Evolutionary conservation across 1,140 invertebrate species (phyloP).

Genomic region (Diploscapter pachys): DNA sequence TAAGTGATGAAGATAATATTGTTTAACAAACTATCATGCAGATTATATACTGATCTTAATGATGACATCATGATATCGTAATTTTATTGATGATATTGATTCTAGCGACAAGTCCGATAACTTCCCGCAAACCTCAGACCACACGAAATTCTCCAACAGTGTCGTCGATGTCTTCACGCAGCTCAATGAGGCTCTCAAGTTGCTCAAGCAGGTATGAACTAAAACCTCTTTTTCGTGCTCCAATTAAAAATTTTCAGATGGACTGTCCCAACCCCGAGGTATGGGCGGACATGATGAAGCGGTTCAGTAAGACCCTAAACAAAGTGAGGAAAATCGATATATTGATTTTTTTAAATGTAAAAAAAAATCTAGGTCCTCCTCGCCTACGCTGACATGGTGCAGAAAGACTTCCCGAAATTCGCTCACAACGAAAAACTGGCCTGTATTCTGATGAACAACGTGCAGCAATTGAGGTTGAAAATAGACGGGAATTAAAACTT

Average conservation of each 20-base stretch:
- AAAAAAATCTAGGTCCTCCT: conserved; percentile 68
- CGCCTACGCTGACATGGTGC: conserved; percentile 95
- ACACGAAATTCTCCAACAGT: conserved; percentile 97
- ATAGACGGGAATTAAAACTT: too few species aligned
- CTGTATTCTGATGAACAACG: conserved; percentile 99
- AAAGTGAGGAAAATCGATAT: conserved; percentile 67
- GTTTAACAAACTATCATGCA: too few species aligned
- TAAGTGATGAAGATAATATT: too few species aligned
- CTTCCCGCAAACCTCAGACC: conserved; percentile 97
- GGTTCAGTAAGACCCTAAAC: conserved; percentile 96
- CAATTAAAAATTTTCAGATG: conserved; percentile 42
- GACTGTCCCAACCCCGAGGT: conserved; percentile 78
- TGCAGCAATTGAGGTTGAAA: conserved; percentile 77
- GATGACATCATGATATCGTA: too few species aligned
- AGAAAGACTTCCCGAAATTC: conserved; percentile 92
- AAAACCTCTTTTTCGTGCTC: conserved; percentile 4
- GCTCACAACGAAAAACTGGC: conserved; percentile 78
- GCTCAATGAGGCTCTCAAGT: conserved; percentile 97
- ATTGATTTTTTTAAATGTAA: background rate
- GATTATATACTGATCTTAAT: too few species aligned
- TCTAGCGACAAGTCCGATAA: conserved; percentile 90
- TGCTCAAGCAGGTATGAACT: conserved; percentile 88
- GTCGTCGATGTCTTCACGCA: conserved; percentile 99
- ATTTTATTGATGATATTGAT: background rate
- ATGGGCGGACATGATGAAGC: conserved; percentile 94